These are phyloP conservation scores for fruit fly (Drosophila melanogaster) DNA, from an alignment of 1,140 invertebrate genomes.

Conservation along the genomic window DNA sequence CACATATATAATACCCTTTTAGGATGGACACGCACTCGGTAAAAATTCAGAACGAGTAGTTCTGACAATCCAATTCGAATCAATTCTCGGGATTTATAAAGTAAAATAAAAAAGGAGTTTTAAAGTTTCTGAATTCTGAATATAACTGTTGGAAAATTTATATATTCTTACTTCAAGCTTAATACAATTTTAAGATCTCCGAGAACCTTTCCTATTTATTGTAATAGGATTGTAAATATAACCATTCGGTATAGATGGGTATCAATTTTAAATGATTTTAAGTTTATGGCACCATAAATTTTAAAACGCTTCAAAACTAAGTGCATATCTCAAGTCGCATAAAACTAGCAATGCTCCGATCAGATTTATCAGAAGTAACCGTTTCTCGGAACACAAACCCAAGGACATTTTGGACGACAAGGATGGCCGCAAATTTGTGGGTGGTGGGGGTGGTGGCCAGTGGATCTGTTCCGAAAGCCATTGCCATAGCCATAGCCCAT, in stretches of 20 bases:
- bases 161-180: no score
- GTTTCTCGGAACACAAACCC: slow-evolving; percentile 41
- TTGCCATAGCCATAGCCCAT: slow-evolving; percentile 56
- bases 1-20: slow-evolving; percentile 61
- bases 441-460: slow-evolving; percentile 6
- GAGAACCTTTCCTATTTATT: no score
- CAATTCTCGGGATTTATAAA: background rate
- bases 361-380: slow-evolving; percentile 21
- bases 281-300: slow-evolving; percentile 33
- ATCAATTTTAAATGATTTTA: slow-evolving; percentile 17
- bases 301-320: slow-evolving; percentile 22
- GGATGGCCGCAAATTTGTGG: slow-evolving; percentile 53
- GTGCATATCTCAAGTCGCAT: background rate
- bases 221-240: no score
- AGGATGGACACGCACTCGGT: slow-evolving; percentile 46
- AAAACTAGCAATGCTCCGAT: background rate
- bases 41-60: slow-evolving; percentile 8
- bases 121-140: no score
- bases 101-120: no score
- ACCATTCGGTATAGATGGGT: background rate
- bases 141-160: no score
- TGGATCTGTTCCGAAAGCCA: slow-evolving; percentile 42
- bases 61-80: background rate
- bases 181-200: no score
- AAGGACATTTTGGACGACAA: slow-evolving; percentile 44